These are phyloP conservation scores for Phasianus colchicus DNA, from an alignment of 2,113 vertebrate species.

Conservation along the genomic window DNA sequence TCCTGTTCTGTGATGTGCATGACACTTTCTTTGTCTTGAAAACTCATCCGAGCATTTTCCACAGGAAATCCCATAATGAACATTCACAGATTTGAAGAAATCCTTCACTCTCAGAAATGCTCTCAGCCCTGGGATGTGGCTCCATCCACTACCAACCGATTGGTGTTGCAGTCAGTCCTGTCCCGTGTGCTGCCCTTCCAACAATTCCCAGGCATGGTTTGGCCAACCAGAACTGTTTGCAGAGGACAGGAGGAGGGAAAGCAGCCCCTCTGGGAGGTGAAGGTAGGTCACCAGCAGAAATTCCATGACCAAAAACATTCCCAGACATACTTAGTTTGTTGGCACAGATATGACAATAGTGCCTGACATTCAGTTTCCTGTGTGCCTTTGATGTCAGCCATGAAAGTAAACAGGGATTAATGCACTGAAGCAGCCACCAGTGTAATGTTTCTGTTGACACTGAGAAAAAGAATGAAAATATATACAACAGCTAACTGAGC, in stretches of 20 bases:
- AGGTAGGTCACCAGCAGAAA: not conserved
- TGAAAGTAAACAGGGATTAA: not conserved
- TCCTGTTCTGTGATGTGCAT: not conserved
- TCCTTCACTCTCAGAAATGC: not conserved
- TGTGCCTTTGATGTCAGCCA: not conserved
- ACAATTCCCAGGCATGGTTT: not conserved
- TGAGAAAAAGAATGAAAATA: not conserved
- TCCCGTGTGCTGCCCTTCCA: not conserved
- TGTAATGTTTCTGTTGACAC: not conserved
- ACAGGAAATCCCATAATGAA: not conserved
- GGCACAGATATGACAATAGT: too few species aligned
- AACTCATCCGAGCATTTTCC: not conserved
- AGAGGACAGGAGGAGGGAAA: not conserved
- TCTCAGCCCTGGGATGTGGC: not conserved
- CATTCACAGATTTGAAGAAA: fast-evolving
- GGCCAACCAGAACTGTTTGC: not conserved
- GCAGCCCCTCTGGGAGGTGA: not conserved
- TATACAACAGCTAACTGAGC: not conserved
- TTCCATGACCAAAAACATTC: not conserved
- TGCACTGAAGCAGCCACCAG: not conserved
- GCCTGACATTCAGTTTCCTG: not conserved
- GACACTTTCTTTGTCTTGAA: not conserved
- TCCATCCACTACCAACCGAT: fast-evolving
- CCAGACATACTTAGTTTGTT: not conserved
- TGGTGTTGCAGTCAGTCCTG: fast-evolving